Evolutionary conservation across 2,797 vertebrate species (phyloP).

Genomic region (Trachops cirrhosus): DNA sequence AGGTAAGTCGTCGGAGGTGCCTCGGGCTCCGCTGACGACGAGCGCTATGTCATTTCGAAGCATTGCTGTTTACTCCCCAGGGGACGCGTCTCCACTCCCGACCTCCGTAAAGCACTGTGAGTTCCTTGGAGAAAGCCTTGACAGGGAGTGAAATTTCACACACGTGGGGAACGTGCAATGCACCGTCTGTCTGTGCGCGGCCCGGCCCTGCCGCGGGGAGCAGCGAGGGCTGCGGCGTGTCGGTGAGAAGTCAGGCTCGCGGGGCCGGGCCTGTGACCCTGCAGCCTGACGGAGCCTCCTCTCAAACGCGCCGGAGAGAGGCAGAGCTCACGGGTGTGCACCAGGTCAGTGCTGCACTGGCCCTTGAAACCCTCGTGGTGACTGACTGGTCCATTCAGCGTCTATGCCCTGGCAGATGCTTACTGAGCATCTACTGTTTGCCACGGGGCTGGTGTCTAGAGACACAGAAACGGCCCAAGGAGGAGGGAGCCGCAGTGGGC

Average conservation of each 20-base stretch:
- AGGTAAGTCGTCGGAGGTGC: constrained; percentile 19
- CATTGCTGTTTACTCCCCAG: constrained; percentile 49
- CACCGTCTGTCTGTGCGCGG: not conserved
- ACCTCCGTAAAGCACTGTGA: constrained; percentile 39
- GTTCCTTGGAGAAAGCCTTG: constrained; percentile 36
- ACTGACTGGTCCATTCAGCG: not conserved
- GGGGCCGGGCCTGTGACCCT: not conserved
- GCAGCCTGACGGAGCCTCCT: not conserved
- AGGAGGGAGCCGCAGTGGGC: not conserved
- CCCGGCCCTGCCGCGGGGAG: not conserved
- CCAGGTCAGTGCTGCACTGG: not conserved
- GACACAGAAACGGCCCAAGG: not conserved
- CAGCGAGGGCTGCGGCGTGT: not conserved
- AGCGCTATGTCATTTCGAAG: constrained; percentile 27
- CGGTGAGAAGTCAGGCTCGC: not conserved
- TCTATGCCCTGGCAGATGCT: not conserved
- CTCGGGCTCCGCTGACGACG: not conserved
- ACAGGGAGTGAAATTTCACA: constrained; percentile 34
- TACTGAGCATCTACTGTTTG: not conserved
- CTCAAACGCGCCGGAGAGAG: not conserved
- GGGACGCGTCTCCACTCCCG: not conserved
- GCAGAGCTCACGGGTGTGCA: not conserved
- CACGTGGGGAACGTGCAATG: constrained; percentile 16
- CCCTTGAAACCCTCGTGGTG: not conserved
- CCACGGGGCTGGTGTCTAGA: not conserved